These are phyloP conservation scores for Drosophila meridionalis DNA, from an alignment of 2,888 invertebrate genomes.

Conservation along the genomic window DNA sequence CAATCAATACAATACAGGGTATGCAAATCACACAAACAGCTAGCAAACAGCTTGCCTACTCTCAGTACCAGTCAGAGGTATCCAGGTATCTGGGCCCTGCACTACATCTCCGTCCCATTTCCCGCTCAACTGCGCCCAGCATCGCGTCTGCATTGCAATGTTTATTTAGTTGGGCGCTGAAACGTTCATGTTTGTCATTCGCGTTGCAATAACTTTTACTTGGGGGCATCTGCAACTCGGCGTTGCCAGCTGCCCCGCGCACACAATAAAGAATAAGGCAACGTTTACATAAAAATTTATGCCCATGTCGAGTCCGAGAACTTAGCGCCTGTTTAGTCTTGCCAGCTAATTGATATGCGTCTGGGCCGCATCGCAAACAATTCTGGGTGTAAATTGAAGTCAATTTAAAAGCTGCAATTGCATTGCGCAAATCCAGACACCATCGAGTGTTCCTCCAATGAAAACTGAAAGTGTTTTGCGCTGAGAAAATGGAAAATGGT, in stretches of 20 bases:
- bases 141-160: conserved; percentile 26
- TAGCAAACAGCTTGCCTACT: conserved; percentile 17
- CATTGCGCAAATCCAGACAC: conserved; percentile 56
- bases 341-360: conserved; percentile 68
- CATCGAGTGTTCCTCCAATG: neutral
- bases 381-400: conserved; percentile 69
- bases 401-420: conserved; percentile 70
- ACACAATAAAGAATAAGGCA: conserved; percentile 12
- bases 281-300: conserved; percentile 71
- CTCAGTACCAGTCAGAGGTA: neutral
- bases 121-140: neutral
- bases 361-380: conserved; percentile 34
- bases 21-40: conserved; percentile 26
- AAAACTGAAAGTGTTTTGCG: conserved; percentile 48
- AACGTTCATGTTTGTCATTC: conserved; percentile 73
- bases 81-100: conserved; percentile 10
- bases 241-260: conserved; percentile 32
- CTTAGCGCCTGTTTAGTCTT: conserved; percentile 62
- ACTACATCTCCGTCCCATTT: conserved; percentile 3
- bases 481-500: conserved; percentile 19
- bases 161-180: conserved; percentile 61
- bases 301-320: conserved; percentile 39
- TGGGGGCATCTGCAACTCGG: conserved; percentile 62
- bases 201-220: conserved; percentile 76
- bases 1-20: conserved; percentile 19